phyloP scores from a whole-genome alignment of 1,140 invertebrate genomes.

The Zaprionus lachaisei region DNA sequence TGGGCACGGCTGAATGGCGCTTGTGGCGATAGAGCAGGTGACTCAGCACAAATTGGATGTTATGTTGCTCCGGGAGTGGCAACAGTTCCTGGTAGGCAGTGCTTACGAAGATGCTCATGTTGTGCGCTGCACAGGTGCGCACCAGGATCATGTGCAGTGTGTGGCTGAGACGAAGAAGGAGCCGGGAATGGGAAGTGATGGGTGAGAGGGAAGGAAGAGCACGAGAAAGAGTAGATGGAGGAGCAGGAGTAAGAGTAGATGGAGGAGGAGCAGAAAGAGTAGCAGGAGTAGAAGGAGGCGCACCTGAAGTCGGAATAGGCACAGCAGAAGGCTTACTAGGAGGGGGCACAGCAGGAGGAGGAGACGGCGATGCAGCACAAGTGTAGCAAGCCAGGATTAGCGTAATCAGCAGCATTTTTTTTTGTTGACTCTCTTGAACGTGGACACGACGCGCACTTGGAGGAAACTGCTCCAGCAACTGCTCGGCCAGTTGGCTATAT shows the following conservation, averaged over 20 bases:
- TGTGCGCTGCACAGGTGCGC: constrained; percentile 28
- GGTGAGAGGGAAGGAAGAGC: background rate
- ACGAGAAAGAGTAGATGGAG: no score
- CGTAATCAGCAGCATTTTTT: background rate
- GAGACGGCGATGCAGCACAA: background rate
- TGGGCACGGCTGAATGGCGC: constrained; percentile 8
- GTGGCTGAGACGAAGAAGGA: background rate
- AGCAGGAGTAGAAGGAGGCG: background rate
- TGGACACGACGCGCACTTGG: background rate
- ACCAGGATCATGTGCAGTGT: constrained; percentile 34
- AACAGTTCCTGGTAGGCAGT: constrained; percentile 37
- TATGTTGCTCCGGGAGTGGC: background rate
- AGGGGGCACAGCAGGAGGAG: background rate
- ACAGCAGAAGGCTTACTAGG: background rate
- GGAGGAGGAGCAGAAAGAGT: background rate
- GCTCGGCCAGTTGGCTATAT: background rate
- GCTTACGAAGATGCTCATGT: constrained; percentile 44
- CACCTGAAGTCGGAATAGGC: no score
- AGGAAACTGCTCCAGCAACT: background rate
- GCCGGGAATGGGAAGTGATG: background rate
- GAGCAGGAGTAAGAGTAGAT: background rate
- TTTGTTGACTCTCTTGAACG: background rate
- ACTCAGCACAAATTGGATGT: constrained; percentile 29
- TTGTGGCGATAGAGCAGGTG: background rate
- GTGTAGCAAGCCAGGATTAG: background rate